Percentiles rank a stretch among this genome's conserved stretches.
Evolutionary conservation across 2,113 vertebrate species (phyloP).

Genomic region (Dermatemys mawii): DNA sequence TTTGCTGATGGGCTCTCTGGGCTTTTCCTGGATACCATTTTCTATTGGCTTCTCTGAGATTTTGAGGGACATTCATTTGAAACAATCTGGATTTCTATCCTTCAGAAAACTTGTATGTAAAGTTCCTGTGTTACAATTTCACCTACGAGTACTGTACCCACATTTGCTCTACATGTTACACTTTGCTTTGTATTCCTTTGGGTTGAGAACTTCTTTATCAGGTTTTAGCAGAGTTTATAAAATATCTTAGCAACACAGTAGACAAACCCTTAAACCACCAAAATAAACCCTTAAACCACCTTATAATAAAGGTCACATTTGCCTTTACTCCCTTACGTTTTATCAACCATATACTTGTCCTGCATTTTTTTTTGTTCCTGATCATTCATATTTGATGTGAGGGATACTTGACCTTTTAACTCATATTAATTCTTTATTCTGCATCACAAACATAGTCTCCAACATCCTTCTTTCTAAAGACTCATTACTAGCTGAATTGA

Average conservation of each 20-base stretch:
- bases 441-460: constrained; percentile 32
- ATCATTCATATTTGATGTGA: constrained; percentile 26
- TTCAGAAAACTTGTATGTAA: not conserved
- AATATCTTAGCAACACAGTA: not conserved
- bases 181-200: not conserved
- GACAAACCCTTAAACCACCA: not conserved
- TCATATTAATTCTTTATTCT: constrained; percentile 43
- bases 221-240: not conserved
- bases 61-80: not conserved
- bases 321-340: not conserved
- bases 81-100: not conserved
- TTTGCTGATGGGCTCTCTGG: not conserved
- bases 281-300: not conserved
- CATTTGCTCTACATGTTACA: not conserved
- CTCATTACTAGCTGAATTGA: not conserved
- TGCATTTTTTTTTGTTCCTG: constrained; percentile 20
- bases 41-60: not conserved
- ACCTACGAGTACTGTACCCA: not conserved
- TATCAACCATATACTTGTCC: not conserved
- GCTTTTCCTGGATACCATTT: not conserved
- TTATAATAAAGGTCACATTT: not conserved
- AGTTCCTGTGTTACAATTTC: not conserved
- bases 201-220: not conserved
- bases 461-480: constrained; percentile 28
- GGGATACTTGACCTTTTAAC: constrained; percentile 7